These are phyloP conservation scores for Anthonomus grandis DNA, from an alignment of 1,140 invertebrate species.

Conservation along the genomic window DNA sequence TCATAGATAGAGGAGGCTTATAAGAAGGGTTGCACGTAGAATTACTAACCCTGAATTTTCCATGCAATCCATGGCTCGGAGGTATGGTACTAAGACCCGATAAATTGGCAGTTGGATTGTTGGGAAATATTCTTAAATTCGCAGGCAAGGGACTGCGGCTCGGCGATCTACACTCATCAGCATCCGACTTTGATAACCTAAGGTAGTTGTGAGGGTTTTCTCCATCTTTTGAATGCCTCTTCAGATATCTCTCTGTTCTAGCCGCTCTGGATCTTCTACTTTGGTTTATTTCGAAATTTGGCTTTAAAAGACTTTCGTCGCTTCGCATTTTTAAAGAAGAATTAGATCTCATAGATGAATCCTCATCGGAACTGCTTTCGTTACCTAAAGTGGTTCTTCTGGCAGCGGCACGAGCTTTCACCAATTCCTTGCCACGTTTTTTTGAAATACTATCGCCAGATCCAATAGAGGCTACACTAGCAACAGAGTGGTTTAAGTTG, in stretches of 20 bases:
- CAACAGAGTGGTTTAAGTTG: slow-evolving; percentile 24
- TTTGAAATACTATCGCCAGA: slow-evolving; percentile 54
- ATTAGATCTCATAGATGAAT: slow-evolving; percentile 58
- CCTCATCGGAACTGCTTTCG: slow-evolving; percentile 73
- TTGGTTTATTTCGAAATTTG: slow-evolving; percentile 55
- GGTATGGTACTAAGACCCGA: slow-evolving; percentile 44
- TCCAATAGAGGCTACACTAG: slow-evolving; percentile 16
- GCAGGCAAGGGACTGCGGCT: slow-evolving; percentile 36
- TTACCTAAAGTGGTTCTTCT: slow-evolving; percentile 56
- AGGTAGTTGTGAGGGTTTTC: slow-evolving; percentile 49
- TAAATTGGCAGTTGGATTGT: slow-evolving; percentile 30
- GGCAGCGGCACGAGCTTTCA: slow-evolving; percentile 63
- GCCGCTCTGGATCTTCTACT: slow-evolving; percentile 59
- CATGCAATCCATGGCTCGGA: slow-evolving; percentile 40
- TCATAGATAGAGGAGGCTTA: slow-evolving; percentile 40
- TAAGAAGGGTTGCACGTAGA: slow-evolving; percentile 42
- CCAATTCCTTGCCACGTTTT: slow-evolving; percentile 55
- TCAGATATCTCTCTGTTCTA: slow-evolving; percentile 74
- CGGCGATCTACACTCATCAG: slow-evolving; percentile 36
- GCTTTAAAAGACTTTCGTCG: slow-evolving; percentile 60
- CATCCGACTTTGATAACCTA: slow-evolving; percentile 43
- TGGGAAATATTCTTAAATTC: slow-evolving; percentile 20
- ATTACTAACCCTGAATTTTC: slow-evolving; percentile 37
- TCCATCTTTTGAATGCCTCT: slow-evolving; percentile 68
- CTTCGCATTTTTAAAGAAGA: slow-evolving; percentile 64